Evolutionary conservation across 2,888 invertebrate genomes (phyloP), one percentile per base, ranked within the genome.

Genomic region (Drosophila neotestacea): DNA sequence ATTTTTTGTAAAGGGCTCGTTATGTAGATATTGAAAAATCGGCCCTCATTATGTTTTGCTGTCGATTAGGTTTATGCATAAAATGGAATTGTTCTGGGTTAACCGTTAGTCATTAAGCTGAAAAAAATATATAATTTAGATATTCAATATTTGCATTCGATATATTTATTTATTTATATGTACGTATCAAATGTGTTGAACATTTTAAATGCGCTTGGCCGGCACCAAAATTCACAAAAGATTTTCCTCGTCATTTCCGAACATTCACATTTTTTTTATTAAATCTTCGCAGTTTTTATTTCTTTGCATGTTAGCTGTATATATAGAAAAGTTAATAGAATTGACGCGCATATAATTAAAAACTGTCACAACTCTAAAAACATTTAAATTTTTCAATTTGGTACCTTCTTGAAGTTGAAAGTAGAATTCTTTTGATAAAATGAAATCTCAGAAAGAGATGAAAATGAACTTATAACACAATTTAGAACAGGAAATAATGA

Each of bases 251-350:
- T 30, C 6, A 52, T 38, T 36, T 52, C 28, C 68, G 60, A 72
- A 54, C 56, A 69, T 51, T 41, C 38, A 27, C 51, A 65, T 16
- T 16, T 60, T 51, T 54, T 68, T 75, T 73, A 78, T 78, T 70
- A 80, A 82, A 66, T n/a, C 73, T 78, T 85, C 50, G 61, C 70
- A 73, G 73, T 60, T 65, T 77, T 32, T 32, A 6, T 32, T 7
- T 61, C 13, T 38, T 59, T 55, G 42, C 71, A 61, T 62, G 67
- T 34, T 38, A 34, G 41, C 46, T 59, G 51, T 54, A 48, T 55
- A 36, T 66, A 30, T 58, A 63, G 55, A 70, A 30, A 48, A 58
- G 41, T 36, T 62, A 51, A 62, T 63, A 67, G 51, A 77, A 68
- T 78, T 73, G 70, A 79, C 73, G 51, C 22, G 1, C 22, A 22